Evolutionary conservation across 2,113 vertebrate genomes (phyloP).

Genomic region (Psephotus haematonotus): DNA sequence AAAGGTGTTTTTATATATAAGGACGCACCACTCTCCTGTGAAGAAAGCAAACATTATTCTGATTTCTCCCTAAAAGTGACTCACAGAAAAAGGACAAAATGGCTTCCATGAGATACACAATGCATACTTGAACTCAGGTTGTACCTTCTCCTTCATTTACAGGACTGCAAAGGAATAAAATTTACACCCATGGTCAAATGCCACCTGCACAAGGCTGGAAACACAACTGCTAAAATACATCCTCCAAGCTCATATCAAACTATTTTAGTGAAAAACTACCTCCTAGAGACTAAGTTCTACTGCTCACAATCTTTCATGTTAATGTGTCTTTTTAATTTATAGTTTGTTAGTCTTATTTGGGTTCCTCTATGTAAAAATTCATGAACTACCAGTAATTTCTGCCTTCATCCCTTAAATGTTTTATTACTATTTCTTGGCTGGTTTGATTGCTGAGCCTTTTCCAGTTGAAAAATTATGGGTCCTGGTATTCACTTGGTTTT

Average conservation of each 20-base stretch:
- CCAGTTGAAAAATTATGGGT: background rate
- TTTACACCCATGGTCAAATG: background rate
- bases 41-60: background rate
- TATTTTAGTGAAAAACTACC: background rate
- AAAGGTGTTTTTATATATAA: background rate
- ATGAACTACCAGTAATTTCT: background rate
- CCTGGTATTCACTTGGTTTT: background rate
- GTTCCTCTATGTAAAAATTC: background rate
- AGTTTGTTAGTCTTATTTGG: background rate
- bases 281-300: background rate
- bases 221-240: background rate
- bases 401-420: background rate
- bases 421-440: slow-evolving; percentile 5
- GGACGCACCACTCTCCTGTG: background rate
- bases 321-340: background rate
- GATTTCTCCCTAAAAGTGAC: background rate
- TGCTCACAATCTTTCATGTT: background rate
- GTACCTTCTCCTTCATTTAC: background rate
- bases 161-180: background rate
- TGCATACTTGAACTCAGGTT: background rate
- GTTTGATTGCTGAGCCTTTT: background rate
- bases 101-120: background rate
- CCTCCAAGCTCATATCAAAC: background rate
- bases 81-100: background rate
- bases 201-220: background rate